Evolutionary conservation across 1,140 invertebrate genomes (phyloP), one percentile per base, ranked within the genome.

Genomic region (Drosophila aff.): DNA sequence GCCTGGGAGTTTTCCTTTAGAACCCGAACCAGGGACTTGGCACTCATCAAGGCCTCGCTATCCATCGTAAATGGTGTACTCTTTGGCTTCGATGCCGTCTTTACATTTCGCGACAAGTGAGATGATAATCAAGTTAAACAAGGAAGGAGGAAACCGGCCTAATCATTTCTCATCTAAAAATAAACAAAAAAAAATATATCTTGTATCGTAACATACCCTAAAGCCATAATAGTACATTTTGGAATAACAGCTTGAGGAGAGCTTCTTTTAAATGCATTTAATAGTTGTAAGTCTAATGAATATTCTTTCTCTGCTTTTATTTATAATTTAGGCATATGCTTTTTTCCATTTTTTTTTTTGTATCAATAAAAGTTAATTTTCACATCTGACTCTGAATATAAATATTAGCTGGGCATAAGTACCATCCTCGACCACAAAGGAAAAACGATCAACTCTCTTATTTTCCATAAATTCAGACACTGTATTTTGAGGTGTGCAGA

Each of bases 71-170:
- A 96, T 79, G 96, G 96, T 15, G 94, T 94, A 5, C 47, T 97
- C 2, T 95, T 97, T 78, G 93, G 97, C 2, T 82, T 96, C 13
- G 96, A 97, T 85, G 95, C 95, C 4, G 93, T 96, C n/a, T 94
- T 97, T 58, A 96, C 96, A 21, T 97, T 96, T 94, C 94, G 95
- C 73, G 96, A 93, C 77, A 93, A 93, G 65, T 93, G 64, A 90
- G n/a, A 49, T 13, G 10, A 49, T 13, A 11, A 36, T 2, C 16
- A n/a, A 26, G 1, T 13, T 23, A 1, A 13, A 6, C 15, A 38
- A 36, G 38, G n/a, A 8, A 46, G 46, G 7, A 49, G 47, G 23
- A 16, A 36, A 16, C 26, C 28, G 49, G 40, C 49, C 9, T 57
- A 49, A 36, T 26, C 58, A 55, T 55, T 38, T 38, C 8, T 55